A percentile compares a stretch with the other conserved stretches of the same genome.
Conservation (phyloP, 1,140 invertebrate genomes). For the Lycorma delicatula region DNA sequence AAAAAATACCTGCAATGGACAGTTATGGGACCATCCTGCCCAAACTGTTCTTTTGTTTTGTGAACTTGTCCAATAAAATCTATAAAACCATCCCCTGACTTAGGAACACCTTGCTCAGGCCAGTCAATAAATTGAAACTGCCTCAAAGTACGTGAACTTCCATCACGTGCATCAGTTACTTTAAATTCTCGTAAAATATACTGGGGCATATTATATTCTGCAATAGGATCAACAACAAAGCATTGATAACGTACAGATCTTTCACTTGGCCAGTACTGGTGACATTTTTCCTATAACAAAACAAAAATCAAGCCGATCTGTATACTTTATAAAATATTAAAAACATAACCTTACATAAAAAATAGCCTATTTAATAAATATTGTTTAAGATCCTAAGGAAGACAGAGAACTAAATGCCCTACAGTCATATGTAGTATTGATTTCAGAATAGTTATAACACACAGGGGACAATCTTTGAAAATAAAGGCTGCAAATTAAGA, state of each 20-base stretch:
- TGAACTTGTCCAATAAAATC: constrained; percentile 98
- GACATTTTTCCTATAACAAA: constrained; percentile 80
- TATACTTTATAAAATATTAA: constrained; percentile 4
- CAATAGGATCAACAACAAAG: constrained; percentile 97
- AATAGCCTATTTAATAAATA: constrained; percentile 10
- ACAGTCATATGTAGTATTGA: too few species aligned
- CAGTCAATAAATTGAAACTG: constrained; percentile 99
- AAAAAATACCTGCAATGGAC: constrained; percentile 92
- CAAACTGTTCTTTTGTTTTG: constrained; percentile 99
- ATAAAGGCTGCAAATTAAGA: too few species aligned
- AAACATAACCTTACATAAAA: not conserved
- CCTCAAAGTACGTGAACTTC: constrained; percentile 88
- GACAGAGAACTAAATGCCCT: too few species aligned
- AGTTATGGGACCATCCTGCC: constrained; percentile 97
- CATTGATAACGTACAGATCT: constrained; percentile 91
- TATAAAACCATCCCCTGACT: constrained; percentile 96
- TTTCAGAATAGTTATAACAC: too few species aligned
- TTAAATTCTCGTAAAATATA: constrained; percentile 99
- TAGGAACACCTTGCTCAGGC: constrained; percentile 97
- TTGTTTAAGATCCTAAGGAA: too few species aligned
- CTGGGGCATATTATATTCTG: constrained; percentile 99
- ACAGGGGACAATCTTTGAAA: too few species aligned
- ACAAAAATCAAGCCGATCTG: not conserved
- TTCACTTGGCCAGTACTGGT: constrained; percentile 98
- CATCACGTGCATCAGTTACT: constrained; percentile 88